phyloP scores from a whole-genome alignment of 2,888 invertebrate genomes.

The Ophion ventricosus region DNA sequence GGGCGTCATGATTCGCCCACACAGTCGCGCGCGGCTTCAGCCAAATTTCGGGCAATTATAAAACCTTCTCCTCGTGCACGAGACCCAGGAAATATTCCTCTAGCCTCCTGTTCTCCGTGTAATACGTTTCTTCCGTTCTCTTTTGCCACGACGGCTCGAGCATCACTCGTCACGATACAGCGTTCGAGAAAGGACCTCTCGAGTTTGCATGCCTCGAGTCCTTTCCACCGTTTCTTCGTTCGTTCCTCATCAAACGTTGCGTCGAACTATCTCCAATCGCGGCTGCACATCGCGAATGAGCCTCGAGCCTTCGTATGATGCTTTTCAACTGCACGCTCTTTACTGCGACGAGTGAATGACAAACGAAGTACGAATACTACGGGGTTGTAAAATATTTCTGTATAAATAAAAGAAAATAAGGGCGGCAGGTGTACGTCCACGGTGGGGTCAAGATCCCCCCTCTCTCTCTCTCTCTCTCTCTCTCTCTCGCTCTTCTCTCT shows the following conservation, averaged over 20 bases:
- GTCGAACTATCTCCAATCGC: constrained; percentile 3
- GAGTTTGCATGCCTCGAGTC: constrained; percentile 62
- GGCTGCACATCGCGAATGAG: constrained; percentile 19
- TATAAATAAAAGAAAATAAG: constrained; percentile 65
- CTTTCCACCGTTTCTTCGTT: constrained; percentile 13
- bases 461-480: constrained; percentile 74
- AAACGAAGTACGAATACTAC: constrained; percentile 53
- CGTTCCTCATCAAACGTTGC: background rate
- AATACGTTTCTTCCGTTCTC: constrained; percentile 61
- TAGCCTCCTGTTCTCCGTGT: constrained; percentile 57
- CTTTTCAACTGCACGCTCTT: constrained; percentile 67
- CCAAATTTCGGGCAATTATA: constrained; percentile 20
- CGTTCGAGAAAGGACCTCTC: constrained; percentile 54
- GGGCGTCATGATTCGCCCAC: background rate
- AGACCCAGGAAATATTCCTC: constrained; percentile 66
- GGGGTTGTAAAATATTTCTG: constrained; percentile 48
- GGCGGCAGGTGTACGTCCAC: constrained; percentile 80
- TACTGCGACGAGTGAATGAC: constrained; percentile 65
- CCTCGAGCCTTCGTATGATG: constrained; percentile 64
- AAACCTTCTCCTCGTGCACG: constrained; percentile 74
- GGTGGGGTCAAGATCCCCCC: constrained; percentile 78
- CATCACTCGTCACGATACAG: constrained; percentile 26
- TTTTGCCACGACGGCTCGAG: constrained; percentile 68
- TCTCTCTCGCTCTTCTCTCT: constrained; percentile 58
- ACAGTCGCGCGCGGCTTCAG: background rate